Base-by-base conservation (phyloP, 2,113 vertebrate genomes). In the Formicarius rufipectus region DNA sequence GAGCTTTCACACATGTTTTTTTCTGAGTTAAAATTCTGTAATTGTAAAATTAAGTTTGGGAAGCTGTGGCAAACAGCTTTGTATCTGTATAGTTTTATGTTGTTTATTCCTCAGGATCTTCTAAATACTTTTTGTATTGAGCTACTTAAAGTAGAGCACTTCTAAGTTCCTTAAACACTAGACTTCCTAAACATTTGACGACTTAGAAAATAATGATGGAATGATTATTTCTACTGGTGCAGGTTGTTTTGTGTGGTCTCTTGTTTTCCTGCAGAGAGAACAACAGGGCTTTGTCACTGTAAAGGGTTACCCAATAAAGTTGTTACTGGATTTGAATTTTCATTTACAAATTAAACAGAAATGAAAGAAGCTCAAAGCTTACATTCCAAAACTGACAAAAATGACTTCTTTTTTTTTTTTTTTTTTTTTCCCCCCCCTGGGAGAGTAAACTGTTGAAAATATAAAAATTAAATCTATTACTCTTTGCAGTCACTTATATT, bases 341-440 rank as follows among this genome's bases (percentile, higher is more conserved):
- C 83, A 47, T 84, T 90, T 92, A 83, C 58, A 89, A 66, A 79
- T 97, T 95, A 94, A 95, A 95, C 80, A 90, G 88, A 86, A 87
- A 58, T 89, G 84, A 92, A 94, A 94, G 80, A 92, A 94, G 56
- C 69, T 92, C 83, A 84, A 78, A 92, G 64, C 40, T 89, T 80
- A 68, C 72, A 52, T 95, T 95, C 79, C 47, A 83, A 71, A 91
- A 94, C 47, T 30, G 67, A 49, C 13, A 3, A 80, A 76, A 69
- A 47, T 5, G 77, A 47, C 55, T 37, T 15, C 15, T 47, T 9
- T 2, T 28, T 71, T 35, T 47, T 21, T 12, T 1, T 37, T 42
- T 14, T 10, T 6, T n/a, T 47, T 47, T 30, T 12, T 27, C 68
- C 56, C 21, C 23, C n/a, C 8, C 23, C 68, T 14, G 12, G 14